phyloP scores from a whole-genome alignment of 2,797 vertebrate species.

The Mycteria americana region DNA sequence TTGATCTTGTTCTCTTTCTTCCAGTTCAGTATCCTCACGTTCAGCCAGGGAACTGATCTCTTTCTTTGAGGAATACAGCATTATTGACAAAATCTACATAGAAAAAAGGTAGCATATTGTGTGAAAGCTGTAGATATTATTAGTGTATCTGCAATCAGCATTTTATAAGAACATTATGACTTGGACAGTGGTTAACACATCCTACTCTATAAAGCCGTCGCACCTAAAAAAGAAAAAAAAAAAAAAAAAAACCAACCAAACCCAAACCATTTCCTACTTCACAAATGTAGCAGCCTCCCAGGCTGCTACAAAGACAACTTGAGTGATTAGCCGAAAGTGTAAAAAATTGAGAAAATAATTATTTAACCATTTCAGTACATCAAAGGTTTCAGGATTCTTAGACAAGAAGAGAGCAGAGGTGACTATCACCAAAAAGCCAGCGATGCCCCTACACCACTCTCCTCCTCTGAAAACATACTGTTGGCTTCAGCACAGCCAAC shows the following conservation, averaged over 20 bases:
- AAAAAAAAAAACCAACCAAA: background rate
- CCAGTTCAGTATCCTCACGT: slow-evolving; percentile 77
- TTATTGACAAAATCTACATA: slow-evolving; percentile 89
- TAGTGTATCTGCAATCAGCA: background rate
- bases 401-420: background rate
- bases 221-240: background rate
- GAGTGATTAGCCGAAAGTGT: background rate
- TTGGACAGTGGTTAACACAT: background rate
- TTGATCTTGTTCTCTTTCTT: slow-evolving; percentile 83
- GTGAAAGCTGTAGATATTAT: background rate
- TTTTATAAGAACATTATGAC: background rate
- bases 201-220: background rate
- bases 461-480: background rate
- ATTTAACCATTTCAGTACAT: background rate
- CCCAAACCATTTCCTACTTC: background rate
- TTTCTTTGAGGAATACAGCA: slow-evolving; percentile 97
- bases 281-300: background rate
- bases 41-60: slow-evolving; percentile 87
- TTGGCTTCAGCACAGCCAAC: background rate
- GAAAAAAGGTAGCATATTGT: background rate
- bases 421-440: background rate
- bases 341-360: background rate
- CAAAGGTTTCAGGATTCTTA: background rate
- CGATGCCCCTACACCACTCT: background rate
- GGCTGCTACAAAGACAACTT: background rate